Percentiles rank a stretch among this genome's conserved stretches.
Evolutionary conservation across 2,888 invertebrate species (phyloP).

Genomic region (Drosophila falleni): DNA sequence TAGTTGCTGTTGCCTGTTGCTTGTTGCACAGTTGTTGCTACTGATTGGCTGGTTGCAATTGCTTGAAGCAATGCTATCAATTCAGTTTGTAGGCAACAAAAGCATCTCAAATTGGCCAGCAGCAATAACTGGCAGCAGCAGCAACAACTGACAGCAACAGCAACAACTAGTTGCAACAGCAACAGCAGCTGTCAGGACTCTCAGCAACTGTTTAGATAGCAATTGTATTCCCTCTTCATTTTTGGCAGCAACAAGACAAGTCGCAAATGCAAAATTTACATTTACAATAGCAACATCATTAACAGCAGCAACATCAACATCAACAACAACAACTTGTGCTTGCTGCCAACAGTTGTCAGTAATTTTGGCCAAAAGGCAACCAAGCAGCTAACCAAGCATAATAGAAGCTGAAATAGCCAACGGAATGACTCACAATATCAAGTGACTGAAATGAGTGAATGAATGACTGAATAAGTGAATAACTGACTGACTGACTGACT

Average conservation of each 20-base stretch:
- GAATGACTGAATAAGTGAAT: constrained; percentile 15
- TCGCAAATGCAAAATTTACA: constrained; percentile 6
- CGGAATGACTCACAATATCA: constrained; percentile 21
- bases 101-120: constrained; percentile 37
- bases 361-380: background rate
- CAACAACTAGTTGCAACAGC: constrained; percentile 10
- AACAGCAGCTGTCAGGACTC: constrained; percentile 46
- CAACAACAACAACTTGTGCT: constrained; percentile 9
- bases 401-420: constrained; percentile 12
- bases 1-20: constrained; percentile 1
- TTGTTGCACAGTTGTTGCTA: background rate
- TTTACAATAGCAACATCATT: constrained; percentile 25
- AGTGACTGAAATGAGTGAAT: constrained; percentile 13
- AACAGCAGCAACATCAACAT: constrained; percentile 13
- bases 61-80: constrained; percentile 3
- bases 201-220: constrained; percentile 45
- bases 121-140: constrained; percentile 21
- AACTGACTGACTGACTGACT: constrained; percentile 5
- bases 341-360: constrained; percentile 28
- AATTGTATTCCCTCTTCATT: background rate
- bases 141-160: constrained; percentile 9
- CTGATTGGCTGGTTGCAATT: background rate
- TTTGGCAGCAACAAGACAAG: background rate
- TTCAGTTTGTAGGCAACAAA: constrained; percentile 10
- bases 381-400: constrained; percentile 19